These are phyloP conservation scores for Schizothorax lantsangensis DNA, from an alignment of 2,797 vertebrate genomes.

Conservation along the genomic window DNA sequence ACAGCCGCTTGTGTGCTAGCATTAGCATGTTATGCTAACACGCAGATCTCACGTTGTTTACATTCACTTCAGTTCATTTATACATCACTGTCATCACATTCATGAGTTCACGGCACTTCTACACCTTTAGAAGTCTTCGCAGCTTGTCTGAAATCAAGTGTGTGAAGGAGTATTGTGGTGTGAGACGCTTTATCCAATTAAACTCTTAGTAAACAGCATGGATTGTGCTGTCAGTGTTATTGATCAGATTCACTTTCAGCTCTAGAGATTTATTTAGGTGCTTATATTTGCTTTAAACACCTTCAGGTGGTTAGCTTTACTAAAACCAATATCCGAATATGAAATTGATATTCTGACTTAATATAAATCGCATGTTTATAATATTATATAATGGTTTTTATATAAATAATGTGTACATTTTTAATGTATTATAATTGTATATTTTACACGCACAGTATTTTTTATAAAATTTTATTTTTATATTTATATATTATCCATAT, in stretches of 20 bases:
- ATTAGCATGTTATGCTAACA: constrained; percentile 25
- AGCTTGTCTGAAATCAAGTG: background rate
- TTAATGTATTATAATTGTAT: too few species aligned
- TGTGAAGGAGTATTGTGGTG: background rate
- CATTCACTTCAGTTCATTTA: background rate
- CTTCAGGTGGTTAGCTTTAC: background rate
- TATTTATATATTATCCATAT: too few species aligned
- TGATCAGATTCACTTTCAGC: too few species aligned
- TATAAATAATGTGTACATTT: too few species aligned
- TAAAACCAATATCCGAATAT: background rate
- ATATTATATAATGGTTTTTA: background rate
- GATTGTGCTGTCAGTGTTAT: background rate
- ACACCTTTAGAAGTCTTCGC: too few species aligned
- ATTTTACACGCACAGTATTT: too few species aligned
- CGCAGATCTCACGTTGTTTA: constrained; percentile 24
- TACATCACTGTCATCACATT: background rate
- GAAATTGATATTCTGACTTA: background rate
- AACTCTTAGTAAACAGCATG: background rate
- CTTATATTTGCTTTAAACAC: background rate
- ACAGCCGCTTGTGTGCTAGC: background rate
- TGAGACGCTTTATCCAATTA: background rate
- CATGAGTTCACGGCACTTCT: background rate
- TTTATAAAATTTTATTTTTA: too few species aligned
- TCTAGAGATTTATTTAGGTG: background rate
- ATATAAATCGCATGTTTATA: background rate